A percentile compares a stretch with the other conserved stretches of the same genome.
phyloP scores from a whole-genome alignment of 2,888 invertebrate genomes.

The Bembecia ichneumoniformis region DNA sequence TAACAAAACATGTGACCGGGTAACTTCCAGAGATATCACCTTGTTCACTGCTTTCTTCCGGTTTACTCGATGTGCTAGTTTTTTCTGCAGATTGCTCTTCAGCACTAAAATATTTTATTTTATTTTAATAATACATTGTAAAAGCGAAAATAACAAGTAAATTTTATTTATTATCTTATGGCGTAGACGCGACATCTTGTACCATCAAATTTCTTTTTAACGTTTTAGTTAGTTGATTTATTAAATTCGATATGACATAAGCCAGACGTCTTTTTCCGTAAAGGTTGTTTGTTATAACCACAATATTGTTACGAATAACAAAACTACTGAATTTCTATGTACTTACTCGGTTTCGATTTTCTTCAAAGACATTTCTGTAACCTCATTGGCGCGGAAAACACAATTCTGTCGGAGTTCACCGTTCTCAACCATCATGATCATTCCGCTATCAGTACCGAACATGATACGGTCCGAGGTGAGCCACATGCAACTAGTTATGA shows the following conservation, averaged over 20 bases:
- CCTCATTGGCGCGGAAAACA: constrained; percentile 74
- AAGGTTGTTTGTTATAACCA: too few relatives aligned
- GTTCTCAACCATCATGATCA: constrained; percentile 85
- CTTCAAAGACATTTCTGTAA: constrained; percentile 74
- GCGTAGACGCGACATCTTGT: too few relatives aligned
- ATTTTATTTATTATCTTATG: too few relatives aligned
- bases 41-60: constrained; percentile 32
- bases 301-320: too few relatives aligned
- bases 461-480: constrained; percentile 86
- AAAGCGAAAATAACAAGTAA: too few relatives aligned
- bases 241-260: too few relatives aligned
- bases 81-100: constrained; percentile 48
- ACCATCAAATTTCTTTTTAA: too few relatives aligned
- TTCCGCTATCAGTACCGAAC: constrained; percentile 83
- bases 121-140: neutral
- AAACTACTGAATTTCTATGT: neutral
- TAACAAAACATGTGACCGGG: constrained; percentile 62
- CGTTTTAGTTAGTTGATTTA: too few relatives aligned
- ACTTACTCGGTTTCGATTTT: constrained; percentile 71
- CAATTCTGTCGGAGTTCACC: constrained; percentile 82
- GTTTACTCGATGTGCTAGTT: constrained; percentile 45
- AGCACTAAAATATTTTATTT: constrained; percentile 18
- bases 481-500: constrained; percentile 85
- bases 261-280: too few relatives aligned
- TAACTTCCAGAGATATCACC: constrained; percentile 25